Conservation (phyloP, 2,888 invertebrate genomes). For the Pristionchus fissidentatus region DNA sequence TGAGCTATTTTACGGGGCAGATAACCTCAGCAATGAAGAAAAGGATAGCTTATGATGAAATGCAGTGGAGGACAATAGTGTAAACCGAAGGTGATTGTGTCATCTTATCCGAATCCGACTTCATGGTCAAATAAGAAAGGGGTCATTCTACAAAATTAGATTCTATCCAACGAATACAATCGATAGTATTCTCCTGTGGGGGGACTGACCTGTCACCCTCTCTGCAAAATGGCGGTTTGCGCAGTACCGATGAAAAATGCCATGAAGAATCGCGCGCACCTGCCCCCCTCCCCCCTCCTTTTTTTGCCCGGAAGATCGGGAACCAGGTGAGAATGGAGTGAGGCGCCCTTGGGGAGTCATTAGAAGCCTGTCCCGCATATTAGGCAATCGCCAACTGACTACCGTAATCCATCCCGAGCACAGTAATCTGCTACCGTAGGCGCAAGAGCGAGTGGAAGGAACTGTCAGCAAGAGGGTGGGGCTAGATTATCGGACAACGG, state of each 20-base stretch:
- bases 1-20: too few relatives aligned
- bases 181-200: too few relatives aligned
- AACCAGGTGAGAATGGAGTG: background rate
- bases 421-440: background rate
- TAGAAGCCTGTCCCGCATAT: slow-evolving; percentile 5
- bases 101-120: too few relatives aligned
- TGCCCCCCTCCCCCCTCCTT: background rate
- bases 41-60: background rate
- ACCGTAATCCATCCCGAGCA: too few relatives aligned
- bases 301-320: background rate
- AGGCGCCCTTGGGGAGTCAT: background rate
- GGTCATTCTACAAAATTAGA: too few relatives aligned
- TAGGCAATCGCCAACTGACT: too few relatives aligned
- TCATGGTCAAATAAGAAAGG: too few relatives aligned
- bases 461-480: background rate
- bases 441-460: background rate
- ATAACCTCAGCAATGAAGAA: too few relatives aligned
- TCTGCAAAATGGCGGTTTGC: slow-evolving; percentile 34
- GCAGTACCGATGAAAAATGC: slow-evolving; percentile 13
- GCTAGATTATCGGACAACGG: background rate
- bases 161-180: too few relatives aligned
- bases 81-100: too few relatives aligned
- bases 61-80: background rate
- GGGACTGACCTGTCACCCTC: too few relatives aligned
- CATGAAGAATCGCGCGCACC: background rate